A percentile compares a stretch with the other conserved stretches of the same genome.
These are phyloP conservation scores for Podarcis cretensis DNA, from an alignment of 2,113 vertebrate genomes.

Conservation along the genomic window DNA sequence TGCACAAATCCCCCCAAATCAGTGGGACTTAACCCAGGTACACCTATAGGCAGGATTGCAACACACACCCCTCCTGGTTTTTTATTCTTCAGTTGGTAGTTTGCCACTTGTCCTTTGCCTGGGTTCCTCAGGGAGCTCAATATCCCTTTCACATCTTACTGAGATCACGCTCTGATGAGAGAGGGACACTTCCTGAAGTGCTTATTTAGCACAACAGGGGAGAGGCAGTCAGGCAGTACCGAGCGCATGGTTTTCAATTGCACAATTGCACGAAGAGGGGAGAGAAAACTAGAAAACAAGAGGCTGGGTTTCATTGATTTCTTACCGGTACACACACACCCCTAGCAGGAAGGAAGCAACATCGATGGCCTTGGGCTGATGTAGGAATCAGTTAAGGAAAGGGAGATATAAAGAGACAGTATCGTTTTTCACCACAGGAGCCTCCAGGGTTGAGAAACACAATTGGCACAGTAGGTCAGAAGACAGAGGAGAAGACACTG, in stretches of 20 bases:
- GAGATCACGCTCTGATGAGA: constrained; percentile 39
- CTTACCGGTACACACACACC: constrained; percentile 28
- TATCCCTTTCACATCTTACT: constrained; percentile 49
- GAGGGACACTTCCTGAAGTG: constrained; percentile 64
- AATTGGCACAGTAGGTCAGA: background rate
- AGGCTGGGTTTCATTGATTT: constrained; percentile 43
- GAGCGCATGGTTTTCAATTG: constrained; percentile 48
- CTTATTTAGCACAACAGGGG: constrained; percentile 63
- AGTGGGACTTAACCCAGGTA: background rate
- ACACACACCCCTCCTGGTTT: background rate
- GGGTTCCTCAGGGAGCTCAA: constrained; percentile 38
- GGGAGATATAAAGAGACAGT: constrained; percentile 55
- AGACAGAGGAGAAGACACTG: constrained; percentile 12
- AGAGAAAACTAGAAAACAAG: constrained; percentile 35
- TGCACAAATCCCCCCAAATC: background rate
- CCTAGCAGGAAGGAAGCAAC: constrained; percentile 51
- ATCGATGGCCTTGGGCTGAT: constrained; percentile 25
- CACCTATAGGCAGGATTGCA: constrained; percentile 7
- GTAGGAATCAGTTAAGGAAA: constrained; percentile 46
- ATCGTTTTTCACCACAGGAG: constrained; percentile 40
- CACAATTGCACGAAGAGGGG: constrained; percentile 16
- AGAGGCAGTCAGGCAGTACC: constrained; percentile 45
- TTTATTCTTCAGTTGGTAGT: constrained; percentile 46
- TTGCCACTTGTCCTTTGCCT: constrained; percentile 51
- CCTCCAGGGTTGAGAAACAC: constrained; percentile 14